Evolutionary conservation across 1,140 invertebrate species (phyloP).

Genomic region (Brachionus manjavacas): DNA sequence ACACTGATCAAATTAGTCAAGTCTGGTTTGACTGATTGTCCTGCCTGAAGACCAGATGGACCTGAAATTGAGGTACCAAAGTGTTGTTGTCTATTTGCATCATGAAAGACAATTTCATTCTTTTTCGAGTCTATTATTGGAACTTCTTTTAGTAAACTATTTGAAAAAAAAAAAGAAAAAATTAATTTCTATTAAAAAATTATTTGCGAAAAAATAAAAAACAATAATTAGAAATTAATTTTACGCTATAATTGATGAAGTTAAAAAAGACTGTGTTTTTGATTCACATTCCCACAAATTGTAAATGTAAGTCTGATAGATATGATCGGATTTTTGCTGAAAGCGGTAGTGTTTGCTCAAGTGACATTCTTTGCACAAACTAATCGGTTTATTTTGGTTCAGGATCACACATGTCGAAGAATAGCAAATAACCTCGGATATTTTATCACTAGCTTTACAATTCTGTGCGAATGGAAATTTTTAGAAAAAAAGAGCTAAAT

Average conservation of each 20-base stretch:
- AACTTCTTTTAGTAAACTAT: conserved; percentile 56
- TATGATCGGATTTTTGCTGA: conserved; percentile 46
- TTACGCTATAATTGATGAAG: conserved; percentile 20
- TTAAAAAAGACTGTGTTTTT: background rate
- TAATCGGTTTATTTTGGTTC: conserved; percentile 88
- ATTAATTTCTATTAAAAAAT: no score
- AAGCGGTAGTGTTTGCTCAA: conserved; percentile 28
- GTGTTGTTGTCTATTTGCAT: background rate
- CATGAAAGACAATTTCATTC: background rate
- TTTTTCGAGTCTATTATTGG: conserved; percentile 47
- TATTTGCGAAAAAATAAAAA: no score
- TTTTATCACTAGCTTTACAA: conserved; percentile 77
- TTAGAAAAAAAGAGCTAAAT: no score
- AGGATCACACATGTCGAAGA: conserved; percentile 90
- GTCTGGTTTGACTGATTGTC: conserved; percentile 46
- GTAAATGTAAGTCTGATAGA: conserved; percentile 63
- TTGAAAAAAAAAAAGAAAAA: no score
- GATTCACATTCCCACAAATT: conserved; percentile 45
- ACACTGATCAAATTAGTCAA: conserved; percentile 39
- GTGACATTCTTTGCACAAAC: conserved; percentile 69
- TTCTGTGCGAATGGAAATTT: conserved; percentile 64
- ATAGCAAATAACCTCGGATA: conserved; percentile 92
- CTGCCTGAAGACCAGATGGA: conserved; percentile 40
- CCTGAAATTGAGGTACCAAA: conserved; percentile 51
- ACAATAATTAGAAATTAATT: background rate